These are phyloP conservation scores for Melanerpes formicivorus DNA, from an alignment of 2,113 vertebrate genomes.

Conservation along the genomic window DNA sequence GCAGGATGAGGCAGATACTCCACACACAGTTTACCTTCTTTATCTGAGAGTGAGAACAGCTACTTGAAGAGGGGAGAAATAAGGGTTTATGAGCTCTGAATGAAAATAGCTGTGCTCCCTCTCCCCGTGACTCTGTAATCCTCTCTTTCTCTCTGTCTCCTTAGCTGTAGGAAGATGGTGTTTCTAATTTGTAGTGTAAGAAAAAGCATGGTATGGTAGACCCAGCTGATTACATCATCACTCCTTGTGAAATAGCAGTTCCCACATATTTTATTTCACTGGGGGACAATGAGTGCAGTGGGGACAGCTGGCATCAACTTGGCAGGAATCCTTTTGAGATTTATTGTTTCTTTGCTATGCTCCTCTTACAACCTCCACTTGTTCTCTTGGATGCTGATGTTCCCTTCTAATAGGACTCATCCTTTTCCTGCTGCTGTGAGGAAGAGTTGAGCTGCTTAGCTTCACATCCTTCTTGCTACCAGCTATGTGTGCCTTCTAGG, in stretches of 20 bases:
- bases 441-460: neutral
- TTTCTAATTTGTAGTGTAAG: neutral
- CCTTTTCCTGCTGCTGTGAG: neutral
- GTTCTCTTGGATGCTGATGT: slow-evolving; percentile 18
- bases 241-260: slow-evolving; percentile 28
- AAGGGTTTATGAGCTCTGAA: slow-evolving; percentile 3
- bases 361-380: neutral
- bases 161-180: neutral
- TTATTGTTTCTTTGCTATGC: neutral
- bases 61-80: neutral
- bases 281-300: neutral
- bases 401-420: slow-evolving; percentile 17
- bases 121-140: neutral
- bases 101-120: neutral
- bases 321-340: slow-evolving; percentile 11
- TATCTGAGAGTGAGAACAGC: neutral
- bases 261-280: neutral
- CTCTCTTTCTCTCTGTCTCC: neutral
- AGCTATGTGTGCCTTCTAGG: neutral
- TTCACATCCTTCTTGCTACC: slow-evolving; percentile 21
- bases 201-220: neutral
- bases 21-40: neutral
- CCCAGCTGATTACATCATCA: neutral
- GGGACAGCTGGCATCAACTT: neutral
- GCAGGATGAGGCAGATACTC: slow-evolving; percentile 11